These are phyloP conservation scores for Siniperca knerii DNA, from an alignment of 2,113 vertebrate species.

Conservation along the genomic window DNA sequence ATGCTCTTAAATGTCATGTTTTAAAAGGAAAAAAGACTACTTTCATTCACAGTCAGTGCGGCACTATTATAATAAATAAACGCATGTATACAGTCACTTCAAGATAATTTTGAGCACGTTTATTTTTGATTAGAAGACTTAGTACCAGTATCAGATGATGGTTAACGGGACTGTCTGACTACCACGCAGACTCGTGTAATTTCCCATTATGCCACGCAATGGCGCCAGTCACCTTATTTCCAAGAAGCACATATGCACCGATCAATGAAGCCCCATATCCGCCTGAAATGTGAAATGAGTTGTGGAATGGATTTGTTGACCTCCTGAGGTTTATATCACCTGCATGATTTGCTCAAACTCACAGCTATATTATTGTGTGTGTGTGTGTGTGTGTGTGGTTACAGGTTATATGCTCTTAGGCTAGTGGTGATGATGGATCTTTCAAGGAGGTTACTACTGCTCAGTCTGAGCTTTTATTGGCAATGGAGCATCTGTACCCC, in stretches of 20 bases:
- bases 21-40: not conserved
- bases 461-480: no score
- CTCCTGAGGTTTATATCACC: not conserved
- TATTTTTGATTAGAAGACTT: no score
- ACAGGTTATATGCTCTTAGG: no score
- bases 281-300: not conserved
- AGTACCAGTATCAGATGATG: no score
- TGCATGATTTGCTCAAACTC: not conserved
- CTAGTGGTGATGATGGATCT: no score
- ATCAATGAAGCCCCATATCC: not conserved
- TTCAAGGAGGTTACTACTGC: no score
- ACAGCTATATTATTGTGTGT: not conserved
- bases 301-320: not conserved
- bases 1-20: not conserved
- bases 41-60: not conserved
- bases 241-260: not conserved
- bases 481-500: no score
- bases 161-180: not conserved
- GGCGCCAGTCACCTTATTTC: constrained; percentile 70
- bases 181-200: constrained; percentile 39
- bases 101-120: not conserved
- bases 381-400: no score
- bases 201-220: constrained; percentile 59
- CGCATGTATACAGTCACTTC: not conserved
- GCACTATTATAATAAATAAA: not conserved